Evolutionary conservation across 2,888 invertebrate genomes (phyloP), one percentile per base, ranked within the genome.

Genomic region (Argyresthia albistria): DNA sequence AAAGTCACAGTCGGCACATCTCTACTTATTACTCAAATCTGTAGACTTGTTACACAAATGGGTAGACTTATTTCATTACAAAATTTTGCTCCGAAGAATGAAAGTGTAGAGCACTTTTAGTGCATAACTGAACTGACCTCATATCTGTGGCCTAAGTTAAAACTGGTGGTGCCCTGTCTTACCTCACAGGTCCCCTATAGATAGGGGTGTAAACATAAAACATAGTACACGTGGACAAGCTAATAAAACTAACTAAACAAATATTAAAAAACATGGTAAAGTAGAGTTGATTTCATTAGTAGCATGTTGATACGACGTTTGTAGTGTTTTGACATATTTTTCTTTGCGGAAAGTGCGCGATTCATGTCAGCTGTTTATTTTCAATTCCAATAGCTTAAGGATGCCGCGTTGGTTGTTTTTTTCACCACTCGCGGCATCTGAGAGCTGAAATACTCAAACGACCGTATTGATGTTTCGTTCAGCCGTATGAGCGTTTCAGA

Each of bases 291-390:
- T 87, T 88, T 86, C 80, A 82, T 83, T 88, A 88, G 88, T 88
- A 82, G 88, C 88, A 84, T 80, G 84, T 82, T 80, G 84, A 83
- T 82, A 79, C 51, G 81, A 80, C 76, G 86, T 84, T 83, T 71
- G 87, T 88, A 88, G 88, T 87, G 88, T 88, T 88, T 88, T 88
- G 88, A 88, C 88, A 87, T 88, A 81, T 87, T 88, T 88, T 88
- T 88, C 88, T 87, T 88, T 88, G 88, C 88, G 88, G 88, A 88
- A 88, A 88, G 88, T 88, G 87, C 87, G 88, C 88, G 79, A 87
- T 84, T 88, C 88, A 84, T 88, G 88, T 83, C 87, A 88, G 88
- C 88, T 87, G 86, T 67, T 25, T 79, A 78, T 70, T 73, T 71
- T 76, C 74, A 72, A 67, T 72, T 76, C 72, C 64, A 71, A 75